Evolutionary conservation across 1,140 invertebrate genomes (phyloP).

Genomic region (Babylonia areolata): DNA sequence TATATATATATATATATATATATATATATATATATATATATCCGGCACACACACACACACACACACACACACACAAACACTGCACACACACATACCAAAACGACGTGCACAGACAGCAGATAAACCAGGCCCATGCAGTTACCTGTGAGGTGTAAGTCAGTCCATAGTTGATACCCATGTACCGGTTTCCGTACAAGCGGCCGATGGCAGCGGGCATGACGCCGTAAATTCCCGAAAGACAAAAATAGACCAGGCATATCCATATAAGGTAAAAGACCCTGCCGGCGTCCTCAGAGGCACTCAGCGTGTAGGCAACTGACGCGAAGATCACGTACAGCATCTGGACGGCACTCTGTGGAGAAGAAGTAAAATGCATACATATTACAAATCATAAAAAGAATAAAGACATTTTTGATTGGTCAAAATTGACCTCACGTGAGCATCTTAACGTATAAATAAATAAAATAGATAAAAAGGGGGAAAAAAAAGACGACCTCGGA

Average conservation of each 20-base stretch:
- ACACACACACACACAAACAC: no score
- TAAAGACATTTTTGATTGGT: neutral
- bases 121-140: neutral
- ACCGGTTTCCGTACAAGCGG: constrained; percentile 20
- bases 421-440: neutral
- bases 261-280: constrained; percentile 29
- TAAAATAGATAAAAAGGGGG: no score
- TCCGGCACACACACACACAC: no score
- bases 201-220: constrained; percentile 22
- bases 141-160: constrained; percentile 44
- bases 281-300: neutral
- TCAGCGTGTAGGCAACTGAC: constrained; percentile 18
- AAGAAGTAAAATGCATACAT: neutral
- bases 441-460: no score
- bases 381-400: no score
- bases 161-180: constrained; percentile 47
- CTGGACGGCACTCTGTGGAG: constrained; percentile 13
- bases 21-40: no score
- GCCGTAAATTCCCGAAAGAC: constrained; percentile 14
- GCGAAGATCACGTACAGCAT: constrained; percentile 33
- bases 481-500: no score
- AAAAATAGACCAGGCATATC: constrained; percentile 32
- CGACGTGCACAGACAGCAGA: no score
- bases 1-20: no score
- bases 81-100: no score